These are phyloP conservation scores for Drosophila sp. DNA, from an alignment of 1,140 invertebrate species.

Conservation along the genomic window DNA sequence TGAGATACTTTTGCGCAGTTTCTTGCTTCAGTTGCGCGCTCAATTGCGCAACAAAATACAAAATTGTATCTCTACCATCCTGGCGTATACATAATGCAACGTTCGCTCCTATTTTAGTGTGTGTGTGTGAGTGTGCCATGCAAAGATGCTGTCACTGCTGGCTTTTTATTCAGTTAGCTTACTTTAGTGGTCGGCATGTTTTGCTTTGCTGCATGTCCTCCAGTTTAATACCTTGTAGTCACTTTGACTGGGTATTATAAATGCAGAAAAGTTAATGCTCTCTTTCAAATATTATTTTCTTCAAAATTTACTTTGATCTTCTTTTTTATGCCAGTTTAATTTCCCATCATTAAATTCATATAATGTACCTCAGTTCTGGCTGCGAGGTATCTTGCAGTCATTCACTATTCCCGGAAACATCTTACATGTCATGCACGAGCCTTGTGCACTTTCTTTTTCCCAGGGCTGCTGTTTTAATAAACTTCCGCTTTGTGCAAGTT, in stretches of 20 bases:
- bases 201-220: slow-evolving; percentile 57
- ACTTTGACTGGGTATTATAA: not conserved
- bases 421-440: slow-evolving; percentile 46
- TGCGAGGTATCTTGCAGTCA: slow-evolving; percentile 1
- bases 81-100: slow-evolving; percentile 66
- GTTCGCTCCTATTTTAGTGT: slow-evolving; percentile 36
- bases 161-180: slow-evolving; percentile 48
- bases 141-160: slow-evolving; percentile 49
- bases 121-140: slow-evolving; percentile 6
- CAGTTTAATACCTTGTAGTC: slow-evolving; percentile 21
- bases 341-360: not conserved
- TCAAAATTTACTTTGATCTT: too few relatives aligned
- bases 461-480: slow-evolving; percentile 73
- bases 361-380: too few relatives aligned
- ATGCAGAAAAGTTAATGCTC: not conserved
- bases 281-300: not conserved
- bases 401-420: not conserved
- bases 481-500: slow-evolving; percentile 73
- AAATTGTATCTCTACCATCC: slow-evolving; percentile 52
- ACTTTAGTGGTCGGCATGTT: slow-evolving; percentile 50
- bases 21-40: slow-evolving; percentile 75
- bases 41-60: slow-evolving; percentile 80
- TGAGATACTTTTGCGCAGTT: slow-evolving; percentile 44
- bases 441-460: slow-evolving; percentile 43
- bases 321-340: not conserved